Evolutionary conservation across 2,797 vertebrate genomes (phyloP), one percentile per base, ranked within the genome.

Genomic region (Tolypeutes matacus): DNA sequence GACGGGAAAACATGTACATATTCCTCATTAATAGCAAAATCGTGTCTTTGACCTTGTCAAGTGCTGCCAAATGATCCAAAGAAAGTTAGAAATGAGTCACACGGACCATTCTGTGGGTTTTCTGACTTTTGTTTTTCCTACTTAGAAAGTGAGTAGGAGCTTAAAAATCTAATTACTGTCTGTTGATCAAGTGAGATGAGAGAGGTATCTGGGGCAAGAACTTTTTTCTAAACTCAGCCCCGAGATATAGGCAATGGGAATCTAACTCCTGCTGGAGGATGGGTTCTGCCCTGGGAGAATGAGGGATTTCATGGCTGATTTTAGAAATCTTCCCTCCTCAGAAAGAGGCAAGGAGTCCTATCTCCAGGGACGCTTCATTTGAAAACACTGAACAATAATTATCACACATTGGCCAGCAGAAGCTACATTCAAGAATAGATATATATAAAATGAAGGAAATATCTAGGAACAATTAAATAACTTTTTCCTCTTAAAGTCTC

Each of bases 11-110:
- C 34, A 27, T n/a, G 53, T 1, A 0, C 36, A 23, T 69, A 21
- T 39, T 95, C 25, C 73, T 80, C 65, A n/a, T 77, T 58, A 86
- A 73, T 27, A 51, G 67, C 46, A 95, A 94, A 94, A 91, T 70
- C 23, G 42, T 20, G 42, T 23, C 21, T 82, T 69, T 85, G 31
- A 53, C 42, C 39, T 93, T 87, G 76, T 36, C 75, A 86, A 46
- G 7, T 31, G 10, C 21, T 85, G 83, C 51, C 53, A 92, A 91
- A 39, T 78, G 89, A 70, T n/a, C 86, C 46, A 70, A 23, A 75
- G 29, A 62, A 86, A 94, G 34, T 94, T 86, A 23, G 95, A 89
- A 85, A 81, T 86, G 80, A 96, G 72, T 95, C 65, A 72, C 65
- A 76, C 1, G 4, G 36, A 88, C 39, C 20, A n/a, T 84, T 84